phyloP scores from a whole-genome alignment of 2,888 invertebrate genomes.

The Aporophyla nigra region DNA sequence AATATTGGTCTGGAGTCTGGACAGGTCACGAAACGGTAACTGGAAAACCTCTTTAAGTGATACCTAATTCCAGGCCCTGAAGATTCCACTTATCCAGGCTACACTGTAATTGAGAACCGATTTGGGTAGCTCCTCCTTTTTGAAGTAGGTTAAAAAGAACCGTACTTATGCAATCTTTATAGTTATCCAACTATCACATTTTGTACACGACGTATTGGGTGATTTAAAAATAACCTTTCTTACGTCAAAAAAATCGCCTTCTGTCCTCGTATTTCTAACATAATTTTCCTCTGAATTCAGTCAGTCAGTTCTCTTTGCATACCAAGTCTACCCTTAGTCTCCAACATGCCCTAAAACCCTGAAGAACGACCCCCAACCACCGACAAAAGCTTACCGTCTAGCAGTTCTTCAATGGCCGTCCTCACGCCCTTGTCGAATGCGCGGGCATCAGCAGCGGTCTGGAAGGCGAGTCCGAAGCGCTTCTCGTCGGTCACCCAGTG shows the following conservation, averaged over 20 bases:
- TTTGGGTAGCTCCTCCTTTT: too few species aligned
- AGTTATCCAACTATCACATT: not conserved
- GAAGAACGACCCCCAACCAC: conserved; percentile 33
- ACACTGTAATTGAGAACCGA: too few species aligned
- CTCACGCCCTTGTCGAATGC: conserved; percentile 98
- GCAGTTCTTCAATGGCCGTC: conserved; percentile 96
- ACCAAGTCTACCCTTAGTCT: not conserved
- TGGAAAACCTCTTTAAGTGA: too few species aligned
- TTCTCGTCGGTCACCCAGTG: conserved; percentile 99
- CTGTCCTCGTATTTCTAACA: not conserved
- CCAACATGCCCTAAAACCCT: not conserved
- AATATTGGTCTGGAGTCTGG: too few species aligned
- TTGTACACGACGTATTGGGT: not conserved
- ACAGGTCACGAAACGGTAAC: too few species aligned
- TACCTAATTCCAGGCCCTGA: too few species aligned
- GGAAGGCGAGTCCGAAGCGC: conserved; percentile 98
- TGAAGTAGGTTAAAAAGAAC: too few species aligned
- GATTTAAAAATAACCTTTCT: not conserved
- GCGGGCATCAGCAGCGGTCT: conserved; percentile 98
- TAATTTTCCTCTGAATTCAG: not conserved
- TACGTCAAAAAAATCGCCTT: not conserved
- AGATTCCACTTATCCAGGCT: too few species aligned
- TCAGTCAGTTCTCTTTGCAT: not conserved
- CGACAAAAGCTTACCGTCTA: conserved; percentile 94
- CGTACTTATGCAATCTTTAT: not conserved